phyloP scores from a whole-genome alignment of 2,888 invertebrate genomes.

The Electrophaes corylata region DNA sequence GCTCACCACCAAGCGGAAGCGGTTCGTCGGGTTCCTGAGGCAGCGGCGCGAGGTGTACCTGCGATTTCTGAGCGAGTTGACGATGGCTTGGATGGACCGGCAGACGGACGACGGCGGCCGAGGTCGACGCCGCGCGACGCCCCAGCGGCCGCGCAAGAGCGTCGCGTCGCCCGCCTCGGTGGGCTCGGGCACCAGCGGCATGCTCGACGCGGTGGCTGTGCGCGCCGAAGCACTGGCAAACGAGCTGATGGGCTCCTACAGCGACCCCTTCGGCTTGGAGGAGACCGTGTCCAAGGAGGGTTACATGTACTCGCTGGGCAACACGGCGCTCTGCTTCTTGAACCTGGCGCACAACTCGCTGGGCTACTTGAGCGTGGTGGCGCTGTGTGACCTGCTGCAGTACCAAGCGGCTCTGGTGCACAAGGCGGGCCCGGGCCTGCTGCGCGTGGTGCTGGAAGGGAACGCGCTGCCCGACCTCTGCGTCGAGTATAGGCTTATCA shows the following conservation, averaged over 20 bases:
- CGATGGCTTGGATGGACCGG: slow-evolving; percentile 4
- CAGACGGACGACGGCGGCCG: slow-evolving; percentile 4
- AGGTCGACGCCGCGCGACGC: slow-evolving; percentile 3
- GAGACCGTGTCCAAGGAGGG: slow-evolving; percentile 31
- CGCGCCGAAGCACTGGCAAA: slow-evolving; percentile 33
- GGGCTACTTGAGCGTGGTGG: slow-evolving; percentile 28
- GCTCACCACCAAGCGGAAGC: slow-evolving; percentile 31
- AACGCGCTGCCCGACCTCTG: slow-evolving; percentile 38
- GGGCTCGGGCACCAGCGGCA: slow-evolving; percentile 4
- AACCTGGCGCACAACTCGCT: slow-evolving; percentile 47
- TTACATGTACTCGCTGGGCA: slow-evolving; percentile 39
- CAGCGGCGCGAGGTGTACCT: slow-evolving; percentile 4
- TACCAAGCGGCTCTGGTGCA: slow-evolving; percentile 32
- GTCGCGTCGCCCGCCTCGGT: slow-evolving; percentile 2
- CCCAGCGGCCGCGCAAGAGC: slow-evolving; percentile 11
- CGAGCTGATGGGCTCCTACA: slow-evolving; percentile 20
- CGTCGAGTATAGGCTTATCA: slow-evolving; percentile 28
- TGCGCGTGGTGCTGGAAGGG: slow-evolving; percentile 44
- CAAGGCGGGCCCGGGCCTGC: slow-evolving; percentile 27
- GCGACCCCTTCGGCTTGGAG: slow-evolving; percentile 40
- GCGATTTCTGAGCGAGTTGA: slow-evolving; percentile 11
- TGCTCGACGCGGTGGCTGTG: slow-evolving; percentile 2
- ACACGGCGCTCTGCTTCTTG: slow-evolving; percentile 40
- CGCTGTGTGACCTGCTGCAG: slow-evolving; percentile 36
- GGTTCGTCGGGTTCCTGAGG: slow-evolving; percentile 35